phyloP scores from a whole-genome alignment of 2,888 invertebrate species.

The Melanophora roralis region DNA sequence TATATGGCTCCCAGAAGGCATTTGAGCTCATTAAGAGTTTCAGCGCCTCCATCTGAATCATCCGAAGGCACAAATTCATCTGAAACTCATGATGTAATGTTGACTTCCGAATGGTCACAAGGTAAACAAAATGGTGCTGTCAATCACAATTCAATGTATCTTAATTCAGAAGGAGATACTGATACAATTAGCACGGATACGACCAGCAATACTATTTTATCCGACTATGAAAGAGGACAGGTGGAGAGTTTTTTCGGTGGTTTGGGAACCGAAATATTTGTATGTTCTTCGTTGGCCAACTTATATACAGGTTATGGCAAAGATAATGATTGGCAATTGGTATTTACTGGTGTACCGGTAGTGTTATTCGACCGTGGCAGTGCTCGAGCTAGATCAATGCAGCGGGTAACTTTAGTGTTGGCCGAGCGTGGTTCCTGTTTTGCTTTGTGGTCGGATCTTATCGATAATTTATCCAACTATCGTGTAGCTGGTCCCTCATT shows the following conservation, averaged over 20 bases:
- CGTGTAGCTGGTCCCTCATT: constrained; percentile 84
- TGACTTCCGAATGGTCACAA: constrained; percentile 64
- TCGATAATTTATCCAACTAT: constrained; percentile 88
- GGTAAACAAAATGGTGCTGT: constrained; percentile 59
- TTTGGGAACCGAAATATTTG: constrained; percentile 87
- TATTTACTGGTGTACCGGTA: constrained; percentile 88
- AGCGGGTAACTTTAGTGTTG: constrained; percentile 83
- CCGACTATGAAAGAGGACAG: constrained; percentile 82
- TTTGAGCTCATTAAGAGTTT: constrained; percentile 81
- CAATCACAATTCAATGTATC: constrained; percentile 72
- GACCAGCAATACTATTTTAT: constrained; percentile 77
- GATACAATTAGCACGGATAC: constrained; percentile 76
- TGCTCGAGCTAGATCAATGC: constrained; percentile 82
- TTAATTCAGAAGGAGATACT: constrained; percentile 74
- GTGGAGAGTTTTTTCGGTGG: constrained; percentile 87
- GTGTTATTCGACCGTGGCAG: constrained; percentile 87
- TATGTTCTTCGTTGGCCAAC: constrained; percentile 86
- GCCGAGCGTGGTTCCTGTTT: constrained; percentile 90
- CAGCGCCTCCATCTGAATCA: constrained; percentile 78
- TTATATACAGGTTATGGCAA: constrained; percentile 81
- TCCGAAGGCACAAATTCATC: constrained; percentile 80
- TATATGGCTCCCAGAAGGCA: constrained; percentile 77
- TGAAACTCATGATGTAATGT: constrained; percentile 70
- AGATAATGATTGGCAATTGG: constrained; percentile 83
- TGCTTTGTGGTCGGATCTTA: constrained; percentile 87